phyloP scores from a whole-genome alignment of 2,888 invertebrate genomes.

The Lasioglossum morio region DNA sequence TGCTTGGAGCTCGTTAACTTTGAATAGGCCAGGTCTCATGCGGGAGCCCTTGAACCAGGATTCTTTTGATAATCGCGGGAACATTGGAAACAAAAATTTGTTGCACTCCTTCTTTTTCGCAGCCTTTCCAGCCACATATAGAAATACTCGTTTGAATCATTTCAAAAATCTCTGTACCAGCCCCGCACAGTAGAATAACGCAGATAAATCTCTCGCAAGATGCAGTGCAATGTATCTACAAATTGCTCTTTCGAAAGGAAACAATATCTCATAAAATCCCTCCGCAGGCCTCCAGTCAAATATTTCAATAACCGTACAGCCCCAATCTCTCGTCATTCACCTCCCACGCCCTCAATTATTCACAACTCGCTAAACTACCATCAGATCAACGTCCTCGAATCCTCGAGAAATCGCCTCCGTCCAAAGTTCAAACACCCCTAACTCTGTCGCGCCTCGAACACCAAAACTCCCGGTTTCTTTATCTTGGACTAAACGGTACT shows the following conservation, averaged over 20 bases:
- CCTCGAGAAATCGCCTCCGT: background rate
- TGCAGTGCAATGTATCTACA: background rate
- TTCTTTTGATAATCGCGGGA: background rate
- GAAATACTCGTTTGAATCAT: background rate
- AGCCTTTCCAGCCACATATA: no score
- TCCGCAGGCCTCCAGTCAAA: background rate
- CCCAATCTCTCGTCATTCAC: background rate
- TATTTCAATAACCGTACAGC: constrained; percentile 5
- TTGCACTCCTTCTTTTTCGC: no score
- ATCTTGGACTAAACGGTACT: no score
- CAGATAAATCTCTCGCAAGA: background rate
- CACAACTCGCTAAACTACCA: background rate
- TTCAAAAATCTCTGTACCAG: background rate
- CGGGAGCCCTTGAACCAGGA: background rate
- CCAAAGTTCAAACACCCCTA: background rate
- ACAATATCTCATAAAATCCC: background rate
- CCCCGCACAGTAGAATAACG: background rate
- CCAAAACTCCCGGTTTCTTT: background rate
- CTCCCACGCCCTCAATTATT: background rate
- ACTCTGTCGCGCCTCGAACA: background rate
- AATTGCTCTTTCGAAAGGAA: background rate
- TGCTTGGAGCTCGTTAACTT: background rate
- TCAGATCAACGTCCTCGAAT: constrained; percentile 8
- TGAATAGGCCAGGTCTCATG: background rate
- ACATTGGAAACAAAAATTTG: background rate